phyloP scores from a whole-genome alignment of 2,888 invertebrate genomes.

The Drosophila ochracea region DNA sequence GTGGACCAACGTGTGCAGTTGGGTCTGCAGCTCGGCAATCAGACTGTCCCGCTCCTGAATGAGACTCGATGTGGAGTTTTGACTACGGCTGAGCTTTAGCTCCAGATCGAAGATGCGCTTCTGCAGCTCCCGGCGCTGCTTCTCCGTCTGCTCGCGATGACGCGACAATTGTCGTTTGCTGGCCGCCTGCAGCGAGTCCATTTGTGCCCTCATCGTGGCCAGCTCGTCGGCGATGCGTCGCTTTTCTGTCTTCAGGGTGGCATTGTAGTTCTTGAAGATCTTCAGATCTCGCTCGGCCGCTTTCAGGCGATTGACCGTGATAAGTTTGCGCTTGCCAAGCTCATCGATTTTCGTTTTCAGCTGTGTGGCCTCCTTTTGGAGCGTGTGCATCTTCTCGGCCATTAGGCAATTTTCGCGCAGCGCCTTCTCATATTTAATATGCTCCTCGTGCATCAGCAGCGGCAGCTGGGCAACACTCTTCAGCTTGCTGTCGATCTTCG shows the following conservation, averaged over 20 bases:
- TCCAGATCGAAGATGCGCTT: conserved; percentile 83
- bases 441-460: conserved; percentile 78
- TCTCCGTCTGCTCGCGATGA: conserved; percentile 82
- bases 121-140: conserved; percentile 82
- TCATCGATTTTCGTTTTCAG: conserved; percentile 80
- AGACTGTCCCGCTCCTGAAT: conserved; percentile 84
- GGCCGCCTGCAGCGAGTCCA: conserved; percentile 74
- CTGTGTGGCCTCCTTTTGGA: conserved; percentile 73
- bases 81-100: conserved; percentile 82
- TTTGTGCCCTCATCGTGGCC: conserved; percentile 69
- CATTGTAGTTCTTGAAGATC: conserved; percentile 83
- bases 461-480: conserved; percentile 80
- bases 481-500: conserved; percentile 81
- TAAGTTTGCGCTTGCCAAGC: conserved; percentile 74
- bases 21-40: conserved; percentile 83
- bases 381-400: conserved; percentile 71
- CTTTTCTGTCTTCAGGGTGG: conserved; percentile 80
- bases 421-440: conserved; percentile 78
- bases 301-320: conserved; percentile 76
- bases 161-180: conserved; percentile 81
- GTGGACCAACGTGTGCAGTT: conserved; percentile 82
- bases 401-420: conserved; percentile 78
- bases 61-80: conserved; percentile 80
- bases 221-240: conserved; percentile 76
- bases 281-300: conserved; percentile 81